Conservation (phyloP, 2,888 invertebrate genomes). For the Rhorus exstirpatorius region DNA sequence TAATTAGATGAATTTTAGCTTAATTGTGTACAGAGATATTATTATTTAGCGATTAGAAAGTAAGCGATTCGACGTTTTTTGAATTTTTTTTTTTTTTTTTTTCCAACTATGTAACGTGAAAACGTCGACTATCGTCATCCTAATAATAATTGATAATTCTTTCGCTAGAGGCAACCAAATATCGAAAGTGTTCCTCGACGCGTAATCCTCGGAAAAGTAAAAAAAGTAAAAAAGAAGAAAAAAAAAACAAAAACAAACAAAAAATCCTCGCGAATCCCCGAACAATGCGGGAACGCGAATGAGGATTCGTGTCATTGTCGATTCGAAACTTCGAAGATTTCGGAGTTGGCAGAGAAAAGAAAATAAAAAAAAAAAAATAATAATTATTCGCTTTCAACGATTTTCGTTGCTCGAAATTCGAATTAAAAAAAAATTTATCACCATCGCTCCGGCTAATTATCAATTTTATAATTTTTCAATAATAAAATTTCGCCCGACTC, state of each 20-base stretch:
- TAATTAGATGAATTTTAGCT: slow-evolving; percentile 42
- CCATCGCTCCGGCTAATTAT: no score
- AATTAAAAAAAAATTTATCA: no score
- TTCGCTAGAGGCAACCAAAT: slow-evolving; percentile 67
- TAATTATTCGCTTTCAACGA: no score
- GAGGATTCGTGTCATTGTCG: slow-evolving; percentile 7
- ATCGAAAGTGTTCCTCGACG: slow-evolving; percentile 47
- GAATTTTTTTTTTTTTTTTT: not conserved
- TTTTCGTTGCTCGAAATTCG: no score
- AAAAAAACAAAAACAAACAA: no score
- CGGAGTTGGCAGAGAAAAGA: not conserved
- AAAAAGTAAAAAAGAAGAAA: no score
- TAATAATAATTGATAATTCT: slow-evolving; percentile 32
- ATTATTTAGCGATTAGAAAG: slow-evolving; percentile 37
- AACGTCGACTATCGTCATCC: not conserved
- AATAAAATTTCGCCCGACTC: no score
- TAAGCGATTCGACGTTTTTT: not conserved
- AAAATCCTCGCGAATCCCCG: not conserved
- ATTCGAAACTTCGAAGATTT: not conserved
- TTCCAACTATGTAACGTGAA: not conserved
- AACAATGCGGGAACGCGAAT: not conserved
- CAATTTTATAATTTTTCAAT: no score
- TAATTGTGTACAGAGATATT: slow-evolving; percentile 51
- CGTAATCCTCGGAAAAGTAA: not conserved
- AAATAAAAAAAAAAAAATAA: no score